Conservation (phyloP, 35 echinoderm and acorn worm genomes). For the Diadema setosum region DNA sequence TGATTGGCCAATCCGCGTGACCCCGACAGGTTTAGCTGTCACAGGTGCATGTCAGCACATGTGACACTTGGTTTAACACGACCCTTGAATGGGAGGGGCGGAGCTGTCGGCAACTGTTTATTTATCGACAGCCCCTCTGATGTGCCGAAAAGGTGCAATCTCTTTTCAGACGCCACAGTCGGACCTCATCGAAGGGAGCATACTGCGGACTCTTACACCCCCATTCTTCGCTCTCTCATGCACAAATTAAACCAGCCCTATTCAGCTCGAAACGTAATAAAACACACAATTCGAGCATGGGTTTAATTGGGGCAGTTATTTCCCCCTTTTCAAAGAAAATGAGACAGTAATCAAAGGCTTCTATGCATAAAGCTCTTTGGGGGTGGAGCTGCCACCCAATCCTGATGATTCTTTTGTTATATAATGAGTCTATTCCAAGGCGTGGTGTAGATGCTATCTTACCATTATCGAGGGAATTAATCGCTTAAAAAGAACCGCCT, state of each 20-base stretch:
- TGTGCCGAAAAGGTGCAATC: not conserved
- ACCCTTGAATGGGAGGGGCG: not conserved
- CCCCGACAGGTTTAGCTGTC: not conserved
- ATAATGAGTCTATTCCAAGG: not conserved
- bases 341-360: too few relatives aligned
- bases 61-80: not conserved
- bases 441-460: not conserved
- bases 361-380: too few relatives aligned
- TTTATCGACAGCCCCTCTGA: conserved; percentile 4
- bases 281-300: not conserved
- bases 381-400: too few relatives aligned
- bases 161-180: too few relatives aligned
- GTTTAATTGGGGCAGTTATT: not conserved
- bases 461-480: not conserved
- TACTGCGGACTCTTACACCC: too few relatives aligned
- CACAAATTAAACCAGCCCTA: not conserved
- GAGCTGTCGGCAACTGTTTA: conserved; percentile 13
- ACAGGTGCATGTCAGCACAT: not conserved
- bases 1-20: not conserved
- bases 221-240: not conserved
- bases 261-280: not conserved
- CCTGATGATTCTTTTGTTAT: not conserved
- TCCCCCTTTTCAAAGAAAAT: too few relatives aligned
- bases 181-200: too few relatives aligned
- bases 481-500: too few relatives aligned